These are phyloP conservation scores for Xestia ashworthii DNA, from an alignment of 2,888 invertebrate genomes.

Conservation along the genomic window DNA sequence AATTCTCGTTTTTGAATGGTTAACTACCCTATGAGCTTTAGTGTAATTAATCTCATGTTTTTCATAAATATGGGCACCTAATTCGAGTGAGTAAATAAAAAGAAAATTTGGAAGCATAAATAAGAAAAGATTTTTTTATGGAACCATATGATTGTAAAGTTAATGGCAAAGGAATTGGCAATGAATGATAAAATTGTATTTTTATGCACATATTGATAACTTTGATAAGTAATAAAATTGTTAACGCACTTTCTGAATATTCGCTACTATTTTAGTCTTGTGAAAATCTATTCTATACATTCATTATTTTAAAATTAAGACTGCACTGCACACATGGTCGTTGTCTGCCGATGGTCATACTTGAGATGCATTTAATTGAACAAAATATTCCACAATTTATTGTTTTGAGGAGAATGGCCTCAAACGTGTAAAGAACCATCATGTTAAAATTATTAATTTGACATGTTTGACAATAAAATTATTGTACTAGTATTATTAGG, in stretches of 20 bases:
- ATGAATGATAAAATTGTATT: slow-evolving; percentile 72
- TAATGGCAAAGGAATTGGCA: slow-evolving; percentile 65
- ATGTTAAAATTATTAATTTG: slow-evolving; percentile 80
- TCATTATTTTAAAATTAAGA: slow-evolving; percentile 50
- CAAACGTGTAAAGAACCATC: slow-evolving; percentile 66
- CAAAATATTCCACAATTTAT: slow-evolving; percentile 51
- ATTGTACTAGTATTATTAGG: slow-evolving; percentile 86
- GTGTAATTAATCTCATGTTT: slow-evolving; percentile 22
- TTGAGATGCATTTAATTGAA: slow-evolving; percentile 61
- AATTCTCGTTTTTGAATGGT: background rate
- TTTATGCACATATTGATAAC: slow-evolving; percentile 75
- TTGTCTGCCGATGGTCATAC: slow-evolving; percentile 45
- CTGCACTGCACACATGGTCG: slow-evolving; percentile 19
- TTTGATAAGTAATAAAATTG: slow-evolving; percentile 67
- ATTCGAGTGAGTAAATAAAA: slow-evolving; percentile 42
- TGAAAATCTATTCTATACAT: slow-evolving; percentile 57
- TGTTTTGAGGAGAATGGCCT: slow-evolving; percentile 49
- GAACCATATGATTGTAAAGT: slow-evolving; percentile 38
- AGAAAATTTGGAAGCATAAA: slow-evolving; percentile 52
- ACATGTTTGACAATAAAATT: slow-evolving; percentile 89
- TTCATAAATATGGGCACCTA: slow-evolving; percentile 7
- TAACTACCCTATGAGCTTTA: slow-evolving; percentile 6
- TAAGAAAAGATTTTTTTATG: slow-evolving; percentile 25
- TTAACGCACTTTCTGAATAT: slow-evolving; percentile 71
- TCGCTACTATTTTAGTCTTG: slow-evolving; percentile 59